A percentile compares a stretch with the other conserved stretches of the same genome.
Conservation (phyloP, 2,113 vertebrate species). For the Turnix velox region DNA sequence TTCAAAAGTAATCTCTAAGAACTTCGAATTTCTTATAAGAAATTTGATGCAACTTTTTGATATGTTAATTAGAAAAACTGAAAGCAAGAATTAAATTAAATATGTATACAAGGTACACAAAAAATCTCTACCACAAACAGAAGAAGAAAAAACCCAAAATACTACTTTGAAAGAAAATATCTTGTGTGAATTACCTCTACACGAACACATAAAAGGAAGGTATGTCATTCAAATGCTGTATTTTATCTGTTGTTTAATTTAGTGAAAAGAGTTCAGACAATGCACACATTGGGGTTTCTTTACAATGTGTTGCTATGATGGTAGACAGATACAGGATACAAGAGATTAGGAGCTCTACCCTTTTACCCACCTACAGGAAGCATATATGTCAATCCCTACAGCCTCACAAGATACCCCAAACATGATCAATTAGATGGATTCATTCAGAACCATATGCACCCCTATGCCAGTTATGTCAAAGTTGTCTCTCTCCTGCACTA, state of each 20-base stretch:
- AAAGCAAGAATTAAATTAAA: background rate
- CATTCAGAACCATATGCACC: background rate
- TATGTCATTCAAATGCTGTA: background rate
- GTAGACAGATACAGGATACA: background rate
- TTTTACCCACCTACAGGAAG: background rate
- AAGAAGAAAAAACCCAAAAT: background rate
- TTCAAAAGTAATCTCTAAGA: background rate
- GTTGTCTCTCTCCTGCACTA: background rate
- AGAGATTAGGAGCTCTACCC: background rate
- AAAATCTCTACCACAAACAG: background rate
- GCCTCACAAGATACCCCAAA: background rate
- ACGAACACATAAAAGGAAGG: background rate
- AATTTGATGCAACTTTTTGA: background rate
- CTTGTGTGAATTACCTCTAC: background rate
- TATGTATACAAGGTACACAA: background rate
- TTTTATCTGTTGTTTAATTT: constrained; percentile 17
- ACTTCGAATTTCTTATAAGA: background rate
- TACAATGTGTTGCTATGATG: background rate
- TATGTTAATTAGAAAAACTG: background rate
- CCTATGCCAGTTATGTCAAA: fast-evolving
- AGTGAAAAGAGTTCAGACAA: constrained; percentile 20
- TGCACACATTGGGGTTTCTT: background rate
- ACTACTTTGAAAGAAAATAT: background rate
- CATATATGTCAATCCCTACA: background rate
- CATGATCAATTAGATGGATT: background rate